These are phyloP conservation scores for Trichomycterus rosablanca DNA, from an alignment of 2,113 vertebrate species.

Conservation along the genomic window DNA sequence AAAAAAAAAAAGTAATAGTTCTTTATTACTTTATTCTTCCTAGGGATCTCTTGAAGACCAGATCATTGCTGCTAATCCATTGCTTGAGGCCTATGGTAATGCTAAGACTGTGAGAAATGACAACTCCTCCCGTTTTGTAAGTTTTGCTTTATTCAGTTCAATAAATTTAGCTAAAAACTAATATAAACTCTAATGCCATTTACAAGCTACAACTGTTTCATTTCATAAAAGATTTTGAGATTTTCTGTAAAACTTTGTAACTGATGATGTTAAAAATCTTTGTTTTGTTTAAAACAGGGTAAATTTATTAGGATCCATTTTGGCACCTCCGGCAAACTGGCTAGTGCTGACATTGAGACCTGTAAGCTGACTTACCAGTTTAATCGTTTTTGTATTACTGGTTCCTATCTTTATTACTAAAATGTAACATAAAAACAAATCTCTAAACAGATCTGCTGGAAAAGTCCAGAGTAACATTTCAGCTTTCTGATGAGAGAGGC, in stretches of 20 bases:
- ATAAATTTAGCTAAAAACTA: too few relatives aligned
- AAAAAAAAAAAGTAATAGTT: too few relatives aligned
- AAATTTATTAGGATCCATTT: conserved; percentile 79
- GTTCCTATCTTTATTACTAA: background rate
- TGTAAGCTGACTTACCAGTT: conserved; percentile 62
- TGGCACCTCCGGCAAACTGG: conserved; percentile 74
- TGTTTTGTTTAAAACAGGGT: conserved; percentile 38
- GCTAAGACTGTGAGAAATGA: conserved; percentile 59
- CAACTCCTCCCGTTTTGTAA: conserved; percentile 58
- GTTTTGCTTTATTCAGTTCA: conserved; percentile 9
- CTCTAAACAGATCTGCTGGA: conserved; percentile 41
- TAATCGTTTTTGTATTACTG: background rate
- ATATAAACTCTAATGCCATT: too few relatives aligned
- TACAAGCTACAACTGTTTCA: too few relatives aligned
- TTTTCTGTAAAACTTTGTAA: too few relatives aligned
- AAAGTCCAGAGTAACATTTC: conserved; percentile 48
- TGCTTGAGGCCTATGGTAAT: conserved; percentile 55
- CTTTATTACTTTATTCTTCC: background rate
- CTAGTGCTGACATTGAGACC: conserved; percentile 82
- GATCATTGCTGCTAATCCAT: conserved; percentile 54
- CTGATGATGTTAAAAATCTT: background rate
- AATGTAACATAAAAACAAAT: too few relatives aligned
- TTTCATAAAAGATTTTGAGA: too few relatives aligned
- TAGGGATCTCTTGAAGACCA: conserved; percentile 57
- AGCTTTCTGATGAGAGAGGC: conserved; percentile 48